phyloP scores from a whole-genome alignment of 1,140 invertebrate species.

The Phymastichus coffea region DNA sequence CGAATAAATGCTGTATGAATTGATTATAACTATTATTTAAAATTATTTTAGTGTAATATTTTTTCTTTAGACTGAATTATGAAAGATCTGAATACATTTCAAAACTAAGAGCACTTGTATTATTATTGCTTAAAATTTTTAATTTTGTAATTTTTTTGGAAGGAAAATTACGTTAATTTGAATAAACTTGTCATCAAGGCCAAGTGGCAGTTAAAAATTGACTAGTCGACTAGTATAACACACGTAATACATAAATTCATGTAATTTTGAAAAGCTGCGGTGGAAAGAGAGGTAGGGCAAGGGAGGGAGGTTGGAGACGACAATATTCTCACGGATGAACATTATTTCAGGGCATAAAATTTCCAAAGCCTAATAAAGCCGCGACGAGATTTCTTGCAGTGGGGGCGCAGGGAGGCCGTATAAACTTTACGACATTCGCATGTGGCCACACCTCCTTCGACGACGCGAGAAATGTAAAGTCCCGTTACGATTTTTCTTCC shows the following conservation, averaged over 20 bases:
- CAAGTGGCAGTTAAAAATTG: no score
- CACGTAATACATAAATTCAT: slow-evolving; percentile 17
- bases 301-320: background rate
- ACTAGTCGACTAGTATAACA: background rate
- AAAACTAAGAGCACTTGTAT: no score
- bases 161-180: no score
- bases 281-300: background rate
- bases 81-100: no score
- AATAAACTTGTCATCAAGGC: no score
- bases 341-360: slow-evolving; percentile 2
- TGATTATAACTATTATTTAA: no score
- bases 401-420: no score
- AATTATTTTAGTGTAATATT: no score
- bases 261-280: slow-evolving; percentile 1
- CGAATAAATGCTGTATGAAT: no score
- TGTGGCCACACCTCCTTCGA: background rate
- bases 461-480: slow-evolving; percentile 5
- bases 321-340: slow-evolving; percentile 6
- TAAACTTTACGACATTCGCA: slow-evolving; percentile 10
- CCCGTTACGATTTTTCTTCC: background rate
- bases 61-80: no score
- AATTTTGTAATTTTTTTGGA: no score
- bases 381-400: background rate
- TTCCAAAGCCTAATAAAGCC: slow-evolving; percentile 9
- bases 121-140: no score